Base-by-base conservation (phyloP, 2,797 vertebrate species). In the Microcaecilia unicolor region DNA sequence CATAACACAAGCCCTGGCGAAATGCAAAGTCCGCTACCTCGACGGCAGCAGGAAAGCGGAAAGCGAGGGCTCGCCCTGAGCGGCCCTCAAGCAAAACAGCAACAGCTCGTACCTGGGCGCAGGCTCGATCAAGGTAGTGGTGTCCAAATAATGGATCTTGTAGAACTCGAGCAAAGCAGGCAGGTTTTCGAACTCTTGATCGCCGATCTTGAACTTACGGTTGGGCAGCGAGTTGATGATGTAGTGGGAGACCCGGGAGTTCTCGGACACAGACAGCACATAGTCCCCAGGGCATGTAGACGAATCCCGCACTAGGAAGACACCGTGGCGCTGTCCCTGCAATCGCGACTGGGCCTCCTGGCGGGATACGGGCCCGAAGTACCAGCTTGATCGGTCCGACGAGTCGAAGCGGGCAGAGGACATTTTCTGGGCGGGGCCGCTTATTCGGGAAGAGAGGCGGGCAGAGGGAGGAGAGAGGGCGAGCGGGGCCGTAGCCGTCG, bases 61-160 rank as follows among this genome's bases (percentile, higher is more conserved):
- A 6, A 7, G 5, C 23, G 22, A 14, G 4, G 11, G 17, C 7
- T 23, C 2, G 17, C 28, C n/a, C n/a, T n/a, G n/a, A n/a, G n/a
- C n/a, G n/a, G n/a, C n/a, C 11, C 29, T 26, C 18, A 12, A n/a
- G n/a, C 16, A 10, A 26, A 34, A 4, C 34, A 31, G 11, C 18
- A 25, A n/a, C n/a, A n/a, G n/a, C 54, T 41, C 58, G 49, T 83
- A 98, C 95, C 92, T 93, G 71, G 89, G 74, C 13, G 92, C 91
- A 19, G 96, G 92, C 64, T 99, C 95, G 52, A 98, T 92, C 26
- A 99, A 83, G 18, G 94, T 99, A 54, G 96, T 99, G 36, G 96
- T 99, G 45, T 99, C 95, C 86, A 99, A 78, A 81, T 98, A 99
- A 75, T 99, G 96, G 74, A 93, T 96, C 75, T 97, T 97, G 80